Base-by-base conservation (phyloP, 2,888 invertebrate species). In the Ectemnius cavifrons region DNA sequence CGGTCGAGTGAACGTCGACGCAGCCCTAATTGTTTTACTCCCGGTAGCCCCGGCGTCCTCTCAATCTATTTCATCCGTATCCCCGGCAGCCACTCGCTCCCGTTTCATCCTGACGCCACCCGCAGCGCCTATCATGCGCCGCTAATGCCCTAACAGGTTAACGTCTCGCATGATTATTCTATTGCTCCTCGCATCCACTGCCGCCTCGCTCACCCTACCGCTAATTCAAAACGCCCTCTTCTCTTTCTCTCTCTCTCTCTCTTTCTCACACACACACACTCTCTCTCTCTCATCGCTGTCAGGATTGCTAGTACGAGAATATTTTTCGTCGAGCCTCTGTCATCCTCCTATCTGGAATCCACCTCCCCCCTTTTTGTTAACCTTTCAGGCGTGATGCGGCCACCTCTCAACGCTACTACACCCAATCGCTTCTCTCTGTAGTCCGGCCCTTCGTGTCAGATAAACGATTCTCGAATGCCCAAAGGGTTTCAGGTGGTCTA, bases 21-120 rank as follows among this genome's bases (percentile, higher is more conserved):
- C 86, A 86, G 84, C 87, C 86, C 87, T 90, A 90, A 90, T 90
- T 90, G 89, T 90, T 90, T 90, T 89, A 89, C 89, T 89, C 82
- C 83, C 89, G 37, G 84, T 85, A 85, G 84, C 85, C 85, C 84
- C 75, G 78, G 84, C 81, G 77, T 84, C 84, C 86, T 85, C 88
- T 89, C 88, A 87, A 88, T 89, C 89, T 89, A 89, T 89, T 89
- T 84, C 87, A 85, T 86, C 88, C 81, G 78, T 74, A 81, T 76
- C 79, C 87, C 86, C 80, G 37, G 84, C 84, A 86, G 86, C 87
- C 82, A 86, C 87, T 84, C 82, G 86, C 87, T 84, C 87, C 86
- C 86, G 83, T 88, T 89, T 89, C 87, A 88, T 88, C 84, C 86
- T 73, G 85, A 86, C 87, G 85, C 89, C 90, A 89, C 90, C 90